Evolutionary conservation across 2,113 vertebrate species (phyloP).

Genomic region (Stegostoma tigrinum): DNA sequence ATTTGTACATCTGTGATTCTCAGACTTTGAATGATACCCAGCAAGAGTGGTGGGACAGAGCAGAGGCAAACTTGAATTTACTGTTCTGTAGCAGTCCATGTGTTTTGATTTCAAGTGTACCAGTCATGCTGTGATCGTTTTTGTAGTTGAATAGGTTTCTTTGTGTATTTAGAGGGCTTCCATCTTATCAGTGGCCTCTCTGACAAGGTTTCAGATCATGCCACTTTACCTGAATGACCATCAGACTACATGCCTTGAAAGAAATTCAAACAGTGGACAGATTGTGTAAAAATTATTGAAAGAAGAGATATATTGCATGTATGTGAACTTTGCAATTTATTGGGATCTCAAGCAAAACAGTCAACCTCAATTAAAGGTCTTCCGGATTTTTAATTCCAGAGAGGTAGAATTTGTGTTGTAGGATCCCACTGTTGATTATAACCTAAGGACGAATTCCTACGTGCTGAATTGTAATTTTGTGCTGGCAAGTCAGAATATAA

Average conservation of each 20-base stretch:
- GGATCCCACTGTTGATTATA: neutral
- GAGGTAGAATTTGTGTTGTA: too few relatives aligned
- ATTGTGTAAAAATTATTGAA: neutral
- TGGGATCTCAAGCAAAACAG: neutral
- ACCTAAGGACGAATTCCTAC: neutral
- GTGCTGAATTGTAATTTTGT: neutral
- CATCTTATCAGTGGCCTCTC: neutral
- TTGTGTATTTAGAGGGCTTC: neutral
- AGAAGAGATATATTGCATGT: neutral
- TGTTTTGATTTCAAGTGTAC: neutral
- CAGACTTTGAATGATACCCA: neutral
- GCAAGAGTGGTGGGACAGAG: neutral
- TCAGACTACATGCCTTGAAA: neutral
- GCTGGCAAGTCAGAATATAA: neutral
- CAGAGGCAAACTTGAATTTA: neutral
- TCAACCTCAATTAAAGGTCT: neutral
- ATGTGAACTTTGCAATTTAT: neutral
- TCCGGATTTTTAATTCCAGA: neutral
- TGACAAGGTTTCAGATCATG: too few relatives aligned
- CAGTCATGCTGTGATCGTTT: neutral
- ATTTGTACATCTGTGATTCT: neutral
- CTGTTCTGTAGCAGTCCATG: neutral
- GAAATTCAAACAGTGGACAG: neutral
- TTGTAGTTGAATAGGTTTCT: neutral
- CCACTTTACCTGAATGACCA: neutral